Evolutionary conservation across 2,888 invertebrate genomes (phyloP), one percentile per base, ranked within the genome.

Genomic region (Tiliacea citrago): DNA sequence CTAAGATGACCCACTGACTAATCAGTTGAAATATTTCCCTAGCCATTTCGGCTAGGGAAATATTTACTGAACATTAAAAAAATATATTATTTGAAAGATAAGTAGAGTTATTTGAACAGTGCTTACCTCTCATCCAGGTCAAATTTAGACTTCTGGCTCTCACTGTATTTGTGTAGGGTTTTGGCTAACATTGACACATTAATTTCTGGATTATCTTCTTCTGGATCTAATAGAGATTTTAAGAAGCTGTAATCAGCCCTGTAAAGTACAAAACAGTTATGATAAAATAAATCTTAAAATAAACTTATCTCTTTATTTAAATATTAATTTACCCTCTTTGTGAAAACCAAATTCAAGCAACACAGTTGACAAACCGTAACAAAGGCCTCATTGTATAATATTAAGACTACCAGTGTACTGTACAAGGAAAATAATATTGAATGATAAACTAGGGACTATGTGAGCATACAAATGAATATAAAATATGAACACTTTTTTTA

Each of bases 61-160:
- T 9, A n/a, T 61, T 0, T 61, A 45, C 45, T 18, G 16, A 24
- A 12, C 7, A 24, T 24, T 42, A 18, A 18, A 18, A 51, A 12
- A n/a, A 24, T 35, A 24, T 35, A 71, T 24, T 13, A 47, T 35
- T 16, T 12, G 1, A 47, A 65, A 21, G 13, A 29, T 4, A 63
- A 29, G 1, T 29, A 42, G 16, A 10, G 0, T 47, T 0, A n/a
- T 42, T 62, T 47, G 1, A 57, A 57, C 1, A 10, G 0, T 63
- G 18, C 61, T 84, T 87, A 96, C 96, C 96, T 96, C 83, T 96
- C 96, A 79, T 96, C 96, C 47, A 95, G 88, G 77, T 96, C 96
- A 67, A 93, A 88, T 87, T 95, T 96, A 51, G 88, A 86, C 81
- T 95, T 95, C 81, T 95, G 95, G 70, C 88, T 93, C 78, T 95